Evolutionary conservation across 1,140 invertebrate species (phyloP), one percentile per base, ranked within the genome.

Genomic region (Zaprionus lachaisei): DNA sequence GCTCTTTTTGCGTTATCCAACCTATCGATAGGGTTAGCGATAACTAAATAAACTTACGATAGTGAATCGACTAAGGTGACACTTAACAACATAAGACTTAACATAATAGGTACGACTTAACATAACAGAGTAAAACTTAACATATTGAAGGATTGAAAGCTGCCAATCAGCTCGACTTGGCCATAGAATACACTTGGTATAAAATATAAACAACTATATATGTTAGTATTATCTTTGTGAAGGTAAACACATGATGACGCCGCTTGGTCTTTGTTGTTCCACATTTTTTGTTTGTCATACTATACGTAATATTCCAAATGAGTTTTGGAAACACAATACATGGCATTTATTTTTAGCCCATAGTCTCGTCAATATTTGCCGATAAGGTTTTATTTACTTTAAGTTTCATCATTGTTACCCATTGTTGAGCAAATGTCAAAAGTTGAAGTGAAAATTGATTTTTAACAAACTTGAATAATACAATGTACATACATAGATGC

Each of bases 291-390:
- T 49, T 58, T 51, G 47, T 51, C 11, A 60, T 60, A 41, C 26
- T 44, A 22, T 7, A 58, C 65, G 71, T 70, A 75, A 75, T 75
- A 64, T 75, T 64, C 38, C 14, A 71, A 75, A 71, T 75, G 72
- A 20, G n/a, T 57, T 75, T 75, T 63, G 56, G 47, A 74, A 31
- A 63, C 65, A 68, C 54, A 57, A 63, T 49, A 62, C 67, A 70
- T 58, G 57, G 44, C 51, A 41, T 38, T 58, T 70, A 75, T 75
- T 63, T 74, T 68, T 69, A 74, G 65, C 47, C 26, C n/a, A 17
- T 26, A 20, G 65, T 15, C 28, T 12, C 68, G 58, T 69, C 60
- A 75, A 71, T 75, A 71, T 75, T 63, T 58, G 22, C 67, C 17
- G 72, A 57, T 58, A 64, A 65, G 34, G 54, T 34, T 54, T 58